phyloP scores from a whole-genome alignment of 2,888 invertebrate genomes.

The Apamea crenata region DNA sequence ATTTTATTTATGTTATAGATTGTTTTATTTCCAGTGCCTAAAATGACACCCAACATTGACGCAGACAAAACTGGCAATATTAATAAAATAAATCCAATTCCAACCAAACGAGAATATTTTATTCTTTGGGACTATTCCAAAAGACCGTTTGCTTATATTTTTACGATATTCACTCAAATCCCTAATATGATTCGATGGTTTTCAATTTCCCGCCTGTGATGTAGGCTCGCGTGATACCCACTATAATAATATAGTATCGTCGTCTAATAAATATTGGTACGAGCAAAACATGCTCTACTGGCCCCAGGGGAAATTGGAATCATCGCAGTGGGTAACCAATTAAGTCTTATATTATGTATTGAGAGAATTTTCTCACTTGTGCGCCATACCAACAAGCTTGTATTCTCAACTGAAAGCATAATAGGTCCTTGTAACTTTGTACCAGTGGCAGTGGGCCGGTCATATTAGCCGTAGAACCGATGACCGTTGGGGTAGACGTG shows the following conservation, averaged over 20 bases:
- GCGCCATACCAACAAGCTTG: not conserved
- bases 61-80: slow-evolving; percentile 59
- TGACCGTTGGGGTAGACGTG: no score
- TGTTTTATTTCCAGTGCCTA: not conserved
- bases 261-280: slow-evolving; percentile 64
- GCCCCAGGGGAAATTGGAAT: slow-evolving; percentile 59
- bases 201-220: slow-evolving; percentile 81
- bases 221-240: slow-evolving; percentile 60
- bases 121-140: slow-evolving; percentile 75
- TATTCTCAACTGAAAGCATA: not conserved
- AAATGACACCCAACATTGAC: slow-evolving; percentile 16
- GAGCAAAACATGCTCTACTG: slow-evolving; percentile 60
- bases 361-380: slow-evolving; percentile 11
- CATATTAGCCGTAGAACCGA: no score
- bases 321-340: slow-evolving; percentile 61
- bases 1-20: not conserved
- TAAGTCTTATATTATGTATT: slow-evolving; percentile 45
- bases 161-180: slow-evolving; percentile 81
- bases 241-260: slow-evolving; percentile 44
- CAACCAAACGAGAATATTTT: slow-evolving; percentile 79
- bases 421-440: not conserved
- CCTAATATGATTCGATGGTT: slow-evolving; percentile 81
- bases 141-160: slow-evolving; percentile 78
- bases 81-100: slow-evolving; percentile 76
- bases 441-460: no score